Conservation (phyloP, 1,140 invertebrate genomes). For the Drosophila athabasca region DNA sequence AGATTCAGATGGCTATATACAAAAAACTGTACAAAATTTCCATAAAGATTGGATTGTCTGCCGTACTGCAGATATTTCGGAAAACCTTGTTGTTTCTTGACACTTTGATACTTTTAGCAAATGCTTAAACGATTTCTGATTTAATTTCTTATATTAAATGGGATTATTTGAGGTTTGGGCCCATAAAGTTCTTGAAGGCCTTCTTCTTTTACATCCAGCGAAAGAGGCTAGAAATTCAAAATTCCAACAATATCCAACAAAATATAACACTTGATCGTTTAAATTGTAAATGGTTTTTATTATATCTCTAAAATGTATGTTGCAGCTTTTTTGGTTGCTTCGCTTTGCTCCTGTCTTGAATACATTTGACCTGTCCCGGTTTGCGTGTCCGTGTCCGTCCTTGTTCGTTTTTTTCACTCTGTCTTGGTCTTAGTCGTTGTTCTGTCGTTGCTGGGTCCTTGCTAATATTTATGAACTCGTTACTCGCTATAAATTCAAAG, state of each 20-base stretch:
- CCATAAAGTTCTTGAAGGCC: too few relatives aligned
- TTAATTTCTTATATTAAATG: too few relatives aligned
- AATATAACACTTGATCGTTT: slow-evolving; percentile 1
- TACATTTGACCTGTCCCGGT: slow-evolving; percentile 39
- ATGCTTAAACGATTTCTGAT: too few relatives aligned
- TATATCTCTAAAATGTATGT: slow-evolving; percentile 59
- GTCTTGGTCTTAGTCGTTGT: neutral
- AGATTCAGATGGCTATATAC: too few relatives aligned
- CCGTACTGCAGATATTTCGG: too few relatives aligned
- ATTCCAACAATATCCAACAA: neutral
- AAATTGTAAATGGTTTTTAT: slow-evolving; percentile 62
- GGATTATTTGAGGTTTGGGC: too few relatives aligned
- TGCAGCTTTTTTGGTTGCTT: slow-evolving; percentile 28
- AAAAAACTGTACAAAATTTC: too few relatives aligned
- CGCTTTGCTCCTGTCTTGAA: slow-evolving; percentile 43
- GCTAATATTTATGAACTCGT: slow-evolving; percentile 73
- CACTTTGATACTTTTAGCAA: too few relatives aligned
- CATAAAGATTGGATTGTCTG: too few relatives aligned
- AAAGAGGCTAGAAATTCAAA: too few relatives aligned
- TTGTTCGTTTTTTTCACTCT: slow-evolving; percentile 8
- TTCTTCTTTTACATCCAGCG: neutral
- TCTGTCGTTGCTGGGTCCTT: neutral
- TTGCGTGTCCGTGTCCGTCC: neutral
- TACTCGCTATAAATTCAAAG: slow-evolving; percentile 78
- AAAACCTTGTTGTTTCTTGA: too few relatives aligned